These are phyloP conservation scores for Parazoanthus darwini DNA, from an alignment of 92 coral and sea anemone genomes.

Conservation along the genomic window DNA sequence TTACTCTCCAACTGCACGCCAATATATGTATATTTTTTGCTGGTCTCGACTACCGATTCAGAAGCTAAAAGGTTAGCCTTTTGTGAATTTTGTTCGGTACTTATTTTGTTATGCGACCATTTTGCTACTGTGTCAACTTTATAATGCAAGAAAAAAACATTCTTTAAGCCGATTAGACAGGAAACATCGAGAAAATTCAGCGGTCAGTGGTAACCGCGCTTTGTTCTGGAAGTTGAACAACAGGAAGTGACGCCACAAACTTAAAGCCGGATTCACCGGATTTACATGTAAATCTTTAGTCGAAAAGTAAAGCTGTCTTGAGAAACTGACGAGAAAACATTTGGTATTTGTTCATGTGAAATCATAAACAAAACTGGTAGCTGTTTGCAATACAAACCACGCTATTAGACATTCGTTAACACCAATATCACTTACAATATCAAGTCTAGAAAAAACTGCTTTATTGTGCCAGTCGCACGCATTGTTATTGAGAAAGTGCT, in stretches of 20 bases:
- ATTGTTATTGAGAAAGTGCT: neutral
- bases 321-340: neutral
- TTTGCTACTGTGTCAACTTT: neutral
- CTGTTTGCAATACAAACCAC: neutral
- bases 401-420: neutral
- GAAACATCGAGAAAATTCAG: constrained; percentile 5
- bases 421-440: neutral
- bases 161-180: neutral
- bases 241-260: neutral
- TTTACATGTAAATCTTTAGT: no score
- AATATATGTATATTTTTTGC: no score
- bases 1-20: no score
- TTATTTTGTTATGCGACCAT: neutral
- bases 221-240: neutral
- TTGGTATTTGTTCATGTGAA: neutral
- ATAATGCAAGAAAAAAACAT: no score
- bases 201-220: neutral
- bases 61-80: neutral
- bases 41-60: neutral
- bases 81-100: neutral
- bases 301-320: no score
- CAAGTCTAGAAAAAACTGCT: neutral
- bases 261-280: neutral
- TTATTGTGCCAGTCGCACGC: neutral
- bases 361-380: neutral